A percentile compares a stretch with the other conserved stretches of the same genome.
Conservation (phyloP, 2,113 vertebrate species). For the Motacilla tschutschensis region DNA sequence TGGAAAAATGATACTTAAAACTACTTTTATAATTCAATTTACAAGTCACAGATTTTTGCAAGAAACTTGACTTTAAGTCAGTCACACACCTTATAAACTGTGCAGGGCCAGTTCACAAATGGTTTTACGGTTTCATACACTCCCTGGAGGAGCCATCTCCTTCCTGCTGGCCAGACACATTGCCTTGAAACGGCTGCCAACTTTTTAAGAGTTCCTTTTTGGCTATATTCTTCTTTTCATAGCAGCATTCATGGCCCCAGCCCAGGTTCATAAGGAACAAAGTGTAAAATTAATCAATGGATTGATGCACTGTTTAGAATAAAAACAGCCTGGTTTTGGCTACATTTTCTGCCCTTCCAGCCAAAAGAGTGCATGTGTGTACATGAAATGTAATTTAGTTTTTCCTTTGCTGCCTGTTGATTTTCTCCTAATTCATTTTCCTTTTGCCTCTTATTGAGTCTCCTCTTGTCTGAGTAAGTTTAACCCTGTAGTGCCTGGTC, state of each 20-base stretch:
- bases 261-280: slow-evolving; percentile 67
- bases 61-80: slow-evolving; percentile 62
- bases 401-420: slow-evolving; percentile 62
- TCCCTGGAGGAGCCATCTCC: slow-evolving; percentile 64
- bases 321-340: slow-evolving; percentile 53
- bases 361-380: slow-evolving; percentile 61
- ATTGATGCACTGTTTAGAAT: slow-evolving; percentile 66
- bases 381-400: slow-evolving; percentile 61
- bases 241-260: slow-evolving; percentile 41
- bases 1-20: slow-evolving; percentile 55
- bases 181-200: slow-evolving; percentile 56
- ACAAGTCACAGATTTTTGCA: slow-evolving; percentile 59
- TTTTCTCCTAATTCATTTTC: slow-evolving; percentile 68
- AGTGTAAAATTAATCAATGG: slow-evolving; percentile 67
- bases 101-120: slow-evolving; percentile 62
- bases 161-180: slow-evolving; percentile 66
- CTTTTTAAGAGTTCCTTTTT: slow-evolving; percentile 64
- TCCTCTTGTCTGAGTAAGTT: slow-evolving; percentile 35
- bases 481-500: slow-evolving; percentile 29
- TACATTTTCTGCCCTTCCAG: slow-evolving; percentile 49
- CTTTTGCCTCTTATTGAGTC: slow-evolving; percentile 47
- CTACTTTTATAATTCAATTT: slow-evolving; percentile 61
- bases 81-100: slow-evolving; percentile 67
- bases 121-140: slow-evolving; percentile 51
- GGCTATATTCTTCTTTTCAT: slow-evolving; percentile 58